These are phyloP conservation scores for Scaptomyza caliginosa DNA, from an alignment of 2,888 invertebrate species.

Conservation along the genomic window DNA sequence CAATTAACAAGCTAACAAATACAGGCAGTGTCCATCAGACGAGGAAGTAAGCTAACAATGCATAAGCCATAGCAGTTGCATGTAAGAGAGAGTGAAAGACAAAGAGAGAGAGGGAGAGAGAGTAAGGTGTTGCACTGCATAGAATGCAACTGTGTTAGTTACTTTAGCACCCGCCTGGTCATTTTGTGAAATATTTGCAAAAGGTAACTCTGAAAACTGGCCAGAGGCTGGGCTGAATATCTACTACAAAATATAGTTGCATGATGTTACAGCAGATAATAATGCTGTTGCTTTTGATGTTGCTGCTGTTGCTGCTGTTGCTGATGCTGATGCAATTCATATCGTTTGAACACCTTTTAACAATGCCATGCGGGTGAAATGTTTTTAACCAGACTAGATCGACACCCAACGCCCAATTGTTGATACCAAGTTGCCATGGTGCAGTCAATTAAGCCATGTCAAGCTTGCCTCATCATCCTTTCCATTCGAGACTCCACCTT, in stretches of 20 bases:
- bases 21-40: slow-evolving; percentile 12
- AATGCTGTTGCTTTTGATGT: neutral
- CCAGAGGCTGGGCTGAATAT: neutral
- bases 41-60: neutral
- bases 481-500: slow-evolving; percentile 29
- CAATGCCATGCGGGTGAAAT: neutral
- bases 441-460: slow-evolving; percentile 55
- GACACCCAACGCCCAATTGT: slow-evolving; percentile 25
- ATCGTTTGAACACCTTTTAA: slow-evolving; percentile 28
- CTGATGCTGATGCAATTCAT: slow-evolving; percentile 21
- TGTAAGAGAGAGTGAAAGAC: neutral
- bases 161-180: neutral
- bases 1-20: slow-evolving; percentile 45
- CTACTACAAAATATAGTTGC: neutral
- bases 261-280: slow-evolving; percentile 5
- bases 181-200: neutral
- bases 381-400: neutral
- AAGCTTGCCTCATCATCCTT: neutral
- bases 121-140: neutral
- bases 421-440: slow-evolving; percentile 48
- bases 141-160: neutral
- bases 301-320: neutral
- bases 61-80: neutral
- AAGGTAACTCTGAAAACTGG: slow-evolving; percentile 17
- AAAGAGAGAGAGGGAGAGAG: neutral